phyloP scores from a whole-genome alignment of 2,888 invertebrate genomes.

The Cyrtodaria siliqua region DNA sequence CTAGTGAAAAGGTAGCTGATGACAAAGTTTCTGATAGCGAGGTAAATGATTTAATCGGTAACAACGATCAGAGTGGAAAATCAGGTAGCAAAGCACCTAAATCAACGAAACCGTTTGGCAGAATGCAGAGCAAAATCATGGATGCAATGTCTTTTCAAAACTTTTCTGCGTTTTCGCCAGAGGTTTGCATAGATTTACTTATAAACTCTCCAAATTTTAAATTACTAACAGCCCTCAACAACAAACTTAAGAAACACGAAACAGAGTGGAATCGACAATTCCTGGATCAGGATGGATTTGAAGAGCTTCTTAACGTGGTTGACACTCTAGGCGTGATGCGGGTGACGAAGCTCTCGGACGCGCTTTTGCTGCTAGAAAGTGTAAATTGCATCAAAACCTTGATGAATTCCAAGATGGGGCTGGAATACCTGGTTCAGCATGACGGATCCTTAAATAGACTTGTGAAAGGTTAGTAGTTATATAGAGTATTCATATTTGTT shows the following conservation, averaged over 20 bases:
- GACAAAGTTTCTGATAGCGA: background rate
- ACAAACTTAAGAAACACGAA: conserved; percentile 76
- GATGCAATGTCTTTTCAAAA: conserved; percentile 71
- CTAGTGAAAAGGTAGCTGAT: conserved; percentile 9
- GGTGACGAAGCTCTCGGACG: conserved; percentile 82
- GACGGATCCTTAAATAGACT: conserved; percentile 96
- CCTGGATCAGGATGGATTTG: conserved; percentile 79
- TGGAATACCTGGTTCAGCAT: conserved; percentile 97
- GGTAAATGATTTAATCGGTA: conserved; percentile 2
- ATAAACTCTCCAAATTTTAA: conserved; percentile 72
- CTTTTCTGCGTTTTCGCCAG: conserved; percentile 77
- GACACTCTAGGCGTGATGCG: conserved; percentile 78
- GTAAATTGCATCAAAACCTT: conserved; percentile 82
- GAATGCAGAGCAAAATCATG: conserved; percentile 66
- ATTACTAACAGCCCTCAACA: conserved; percentile 77
- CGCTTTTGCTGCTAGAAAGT: conserved; percentile 82
- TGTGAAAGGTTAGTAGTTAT: conserved; percentile 90
- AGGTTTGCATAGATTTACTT: conserved; percentile 74
- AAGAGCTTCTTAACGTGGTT: conserved; percentile 78
- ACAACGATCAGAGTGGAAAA: conserved; percentile 7
- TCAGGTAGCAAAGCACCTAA: too few species aligned
- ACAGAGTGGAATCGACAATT: conserved; percentile 83
- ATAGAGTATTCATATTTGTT: background rate
- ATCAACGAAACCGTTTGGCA: too few species aligned
- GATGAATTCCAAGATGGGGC: conserved; percentile 97